Evolutionary conservation across 1,140 invertebrate species (phyloP).

Genomic region (Chironomus striatipennis): DNA sequence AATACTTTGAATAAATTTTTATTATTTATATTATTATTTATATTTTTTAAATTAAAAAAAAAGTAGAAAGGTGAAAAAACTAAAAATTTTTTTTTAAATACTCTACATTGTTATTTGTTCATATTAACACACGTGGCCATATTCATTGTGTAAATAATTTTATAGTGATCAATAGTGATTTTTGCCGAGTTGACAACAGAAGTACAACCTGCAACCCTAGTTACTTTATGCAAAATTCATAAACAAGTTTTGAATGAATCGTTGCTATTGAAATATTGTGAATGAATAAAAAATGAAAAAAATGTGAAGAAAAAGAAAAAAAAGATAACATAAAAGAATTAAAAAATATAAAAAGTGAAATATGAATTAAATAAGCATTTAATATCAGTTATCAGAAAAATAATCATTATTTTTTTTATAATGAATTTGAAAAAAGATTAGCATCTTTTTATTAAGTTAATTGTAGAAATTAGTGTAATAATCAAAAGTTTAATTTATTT

Average conservation of each 20-base stretch:
- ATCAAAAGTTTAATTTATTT: neutral
- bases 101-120: too few species aligned
- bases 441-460: neutral
- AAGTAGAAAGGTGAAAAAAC: constrained; percentile 5
- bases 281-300: neutral
- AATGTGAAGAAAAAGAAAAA: neutral
- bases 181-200: too few species aligned
- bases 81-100: neutral
- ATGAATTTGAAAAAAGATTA: neutral
- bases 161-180: too few species aligned
- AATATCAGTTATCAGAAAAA: neutral
- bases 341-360: too few species aligned
- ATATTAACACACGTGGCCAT: too few species aligned
- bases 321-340: neutral
- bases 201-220: too few species aligned
- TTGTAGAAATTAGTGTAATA: neutral
- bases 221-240: too few species aligned
- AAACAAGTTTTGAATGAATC: too few species aligned
- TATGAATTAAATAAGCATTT: too few species aligned
- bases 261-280: too few species aligned
- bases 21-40: neutral
- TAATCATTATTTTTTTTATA: too few species aligned
- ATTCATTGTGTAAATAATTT: too few species aligned
- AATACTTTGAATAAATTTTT: neutral
- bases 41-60: neutral